phyloP scores from a whole-genome alignment of 2,113 vertebrate genomes.

The Plotosus lineatus region DNA sequence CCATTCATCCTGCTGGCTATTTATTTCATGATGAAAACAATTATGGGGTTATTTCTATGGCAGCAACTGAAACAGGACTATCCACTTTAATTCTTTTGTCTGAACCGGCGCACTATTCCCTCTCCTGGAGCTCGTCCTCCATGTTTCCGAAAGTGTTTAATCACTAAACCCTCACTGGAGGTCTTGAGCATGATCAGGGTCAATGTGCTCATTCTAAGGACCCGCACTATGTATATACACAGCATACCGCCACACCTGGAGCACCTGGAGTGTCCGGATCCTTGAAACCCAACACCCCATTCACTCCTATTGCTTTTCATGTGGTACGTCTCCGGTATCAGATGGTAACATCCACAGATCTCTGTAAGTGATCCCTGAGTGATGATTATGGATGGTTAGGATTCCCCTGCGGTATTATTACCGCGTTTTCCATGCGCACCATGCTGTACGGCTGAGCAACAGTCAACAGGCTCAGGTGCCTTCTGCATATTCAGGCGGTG shows the following conservation, averaged over 20 bases:
- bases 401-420: slow-evolving; percentile 30
- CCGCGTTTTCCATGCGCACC: not conserved
- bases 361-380: slow-evolving; percentile 21
- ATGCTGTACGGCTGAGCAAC: slow-evolving; percentile 3
- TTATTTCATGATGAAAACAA: not conserved
- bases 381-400: slow-evolving; percentile 43
- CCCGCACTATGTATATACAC: slow-evolving; percentile 36
- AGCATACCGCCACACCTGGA: slow-evolving; percentile 42
- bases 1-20: not conserved
- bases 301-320: slow-evolving; percentile 51
- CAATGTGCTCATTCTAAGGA: slow-evolving; percentile 1
- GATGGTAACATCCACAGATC: slow-evolving; percentile 41
- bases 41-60: not conserved
- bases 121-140: slow-evolving; percentile 13
- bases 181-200: slow-evolving; percentile 25
- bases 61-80: slow-evolving; percentile 15
- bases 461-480: slow-evolving; percentile 8
- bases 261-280: slow-evolving; percentile 49
- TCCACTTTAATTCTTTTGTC: slow-evolving; percentile 19
- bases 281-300: slow-evolving; percentile 49
- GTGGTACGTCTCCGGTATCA: slow-evolving; percentile 37
- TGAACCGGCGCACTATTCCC: slow-evolving; percentile 21
- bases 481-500: not conserved
- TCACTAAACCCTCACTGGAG: slow-evolving; percentile 7
- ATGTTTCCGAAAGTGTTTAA: slow-evolving; percentile 33